phyloP scores from a whole-genome alignment of 2,888 invertebrate genomes.

The Dryocosmus kuriphilus region DNA sequence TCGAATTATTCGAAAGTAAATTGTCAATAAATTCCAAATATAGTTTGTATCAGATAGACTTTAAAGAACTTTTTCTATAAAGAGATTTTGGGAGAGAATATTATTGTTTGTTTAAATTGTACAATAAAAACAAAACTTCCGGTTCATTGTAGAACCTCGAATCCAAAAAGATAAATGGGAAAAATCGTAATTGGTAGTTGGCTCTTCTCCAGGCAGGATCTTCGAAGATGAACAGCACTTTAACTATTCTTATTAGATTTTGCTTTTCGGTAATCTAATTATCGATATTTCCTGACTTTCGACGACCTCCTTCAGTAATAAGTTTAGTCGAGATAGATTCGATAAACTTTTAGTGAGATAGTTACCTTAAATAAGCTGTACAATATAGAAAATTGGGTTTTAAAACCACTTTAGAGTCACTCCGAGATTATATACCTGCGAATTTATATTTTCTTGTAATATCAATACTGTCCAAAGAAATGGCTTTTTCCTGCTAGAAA shows the following conservation, averaged over 20 bases:
- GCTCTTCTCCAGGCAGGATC: slow-evolving; percentile 26
- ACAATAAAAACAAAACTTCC: neutral
- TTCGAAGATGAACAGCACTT: slow-evolving; percentile 37
- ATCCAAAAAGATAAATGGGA: slow-evolving; percentile 20
- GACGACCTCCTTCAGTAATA: slow-evolving; percentile 48
- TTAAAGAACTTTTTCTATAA: neutral
- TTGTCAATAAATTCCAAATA: neutral
- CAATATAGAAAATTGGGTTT: neutral
- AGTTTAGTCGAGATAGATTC: slow-evolving; percentile 11
- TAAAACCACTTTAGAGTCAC: too few species aligned
- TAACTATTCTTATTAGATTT: slow-evolving; percentile 58
- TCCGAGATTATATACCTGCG: too few species aligned
- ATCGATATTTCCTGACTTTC: slow-evolving; percentile 55
- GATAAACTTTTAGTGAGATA: slow-evolving; percentile 9
- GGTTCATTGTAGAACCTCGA: neutral
- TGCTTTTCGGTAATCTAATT: slow-evolving; percentile 57
- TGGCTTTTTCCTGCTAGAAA: too few species aligned
- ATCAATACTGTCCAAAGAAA: too few species aligned
- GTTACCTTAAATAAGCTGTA: neutral
- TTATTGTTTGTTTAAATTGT: neutral
- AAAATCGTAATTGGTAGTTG: slow-evolving; percentile 40
- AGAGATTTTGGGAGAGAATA: neutral
- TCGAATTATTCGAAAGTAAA: neutral
- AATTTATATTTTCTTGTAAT: too few species aligned
- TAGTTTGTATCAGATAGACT: neutral